Evolutionary conservation across 1,140 invertebrate species (phyloP), one percentile per base, ranked within the genome.

Genomic region (Drosophila bocqueti): DNA sequence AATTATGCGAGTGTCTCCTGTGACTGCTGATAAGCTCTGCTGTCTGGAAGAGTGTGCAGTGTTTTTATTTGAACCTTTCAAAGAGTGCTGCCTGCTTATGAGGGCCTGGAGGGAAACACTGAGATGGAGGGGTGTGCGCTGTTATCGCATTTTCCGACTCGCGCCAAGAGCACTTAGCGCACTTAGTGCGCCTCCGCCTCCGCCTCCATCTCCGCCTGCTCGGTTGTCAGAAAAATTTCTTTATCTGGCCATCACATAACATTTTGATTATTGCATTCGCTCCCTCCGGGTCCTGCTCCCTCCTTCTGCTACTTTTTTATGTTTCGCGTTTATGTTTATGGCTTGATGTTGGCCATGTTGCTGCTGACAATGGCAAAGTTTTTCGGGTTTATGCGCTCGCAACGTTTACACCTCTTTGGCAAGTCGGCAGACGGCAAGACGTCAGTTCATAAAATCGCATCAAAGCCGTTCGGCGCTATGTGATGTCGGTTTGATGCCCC

Each of bases 191-290:
- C 49, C 43, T 21, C 10, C 21, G 13, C 4, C 26, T 29, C 47
- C 15, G 11, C 2, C 31, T 16, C 29, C 13, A 2, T 34, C 31
- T 34, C 34, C 34, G 4, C 42, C n/a, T 3, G 29, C 15, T 10
- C 5, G 11, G 40, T 24, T 60, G 67, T 38, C 54, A 49, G 46
- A 68, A 60, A 55, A 80, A 80, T 68, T 45, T 54, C 59, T 64
- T 84, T 83, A 80, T 81, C 65, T 81, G 72, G 81, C 66, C 72
- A 84, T 77, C 73, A 81, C 67, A 84, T 84, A 77, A 84, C 81
- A 76, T 84, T 84, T 76, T 72, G 72, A 84, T 84, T 84, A 84
- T 81, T 76, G 67, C 77, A 43, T 47, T 49, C 9, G 24, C 21
- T 13, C 54, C 8, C 50, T 21, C 42, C 15, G 18, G 18, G 21